Evolutionary conservation across 1,140 invertebrate genomes (phyloP).

Genomic region (Drosophila malerkotliana): DNA sequence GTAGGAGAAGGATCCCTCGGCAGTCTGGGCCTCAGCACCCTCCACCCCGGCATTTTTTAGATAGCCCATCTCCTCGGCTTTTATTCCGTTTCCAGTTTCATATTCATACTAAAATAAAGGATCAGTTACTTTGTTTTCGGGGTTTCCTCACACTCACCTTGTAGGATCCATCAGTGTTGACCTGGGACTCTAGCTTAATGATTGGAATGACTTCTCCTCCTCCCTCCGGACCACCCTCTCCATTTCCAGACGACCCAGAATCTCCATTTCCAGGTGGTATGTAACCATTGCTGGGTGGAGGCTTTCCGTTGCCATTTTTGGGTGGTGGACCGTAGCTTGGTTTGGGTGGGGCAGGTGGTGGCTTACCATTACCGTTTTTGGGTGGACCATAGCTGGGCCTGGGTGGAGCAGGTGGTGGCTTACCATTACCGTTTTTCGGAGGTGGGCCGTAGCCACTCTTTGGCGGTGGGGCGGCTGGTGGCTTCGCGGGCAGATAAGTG

Average conservation of each 20-base stretch:
- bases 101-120: conserved; percentile 71
- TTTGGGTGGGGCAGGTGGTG: conserved; percentile 48
- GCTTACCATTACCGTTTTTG: conserved; percentile 47
- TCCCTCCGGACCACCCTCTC: background rate
- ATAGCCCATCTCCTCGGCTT: conserved; percentile 87
- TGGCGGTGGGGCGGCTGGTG: conserved; percentile 32
- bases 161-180: conserved; percentile 88
- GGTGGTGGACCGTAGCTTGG: conserved; percentile 54
- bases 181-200: conserved; percentile 86
- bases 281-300: conserved; percentile 34
- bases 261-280: conserved; percentile 53
- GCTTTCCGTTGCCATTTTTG: conserved; percentile 35
- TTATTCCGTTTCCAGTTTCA: conserved; percentile 89
- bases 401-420: conserved; percentile 37
- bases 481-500: conserved; percentile 59
- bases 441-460: conserved; percentile 27
- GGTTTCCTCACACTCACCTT: conserved; percentile 40
- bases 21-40: conserved; percentile 86
- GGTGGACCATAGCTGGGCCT: conserved; percentile 44
- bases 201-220: conserved; percentile 85
- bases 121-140: background rate
- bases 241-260: conserved; percentile 9
- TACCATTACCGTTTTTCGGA: conserved; percentile 9
- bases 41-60: conserved; percentile 87
- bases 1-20: conserved; percentile 89